Base-by-base conservation (phyloP, 1,140 invertebrate genomes). In the Scaptodrosophila lebanonensis region DNA sequence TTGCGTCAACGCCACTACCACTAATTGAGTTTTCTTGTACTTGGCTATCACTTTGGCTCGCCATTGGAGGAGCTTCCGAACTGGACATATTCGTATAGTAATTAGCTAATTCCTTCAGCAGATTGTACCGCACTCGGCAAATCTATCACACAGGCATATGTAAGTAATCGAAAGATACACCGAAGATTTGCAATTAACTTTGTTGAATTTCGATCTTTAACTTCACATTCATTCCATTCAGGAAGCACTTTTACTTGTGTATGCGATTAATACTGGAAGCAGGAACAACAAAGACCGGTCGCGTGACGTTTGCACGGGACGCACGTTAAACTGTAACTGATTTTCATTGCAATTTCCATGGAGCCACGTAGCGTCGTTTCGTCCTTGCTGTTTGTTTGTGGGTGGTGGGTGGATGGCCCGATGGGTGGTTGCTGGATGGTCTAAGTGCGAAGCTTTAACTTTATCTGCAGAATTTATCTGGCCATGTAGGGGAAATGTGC, bases 1-100 rank as follows among this genome's bases (percentile, higher is more conserved):
- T 54, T 60, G 59, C 49, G 64, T 62, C 48, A 50, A 65, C 57
- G 65, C 75, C 47, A 54, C 61, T n/a, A 79, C 64, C 73, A 54
- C 68, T 79, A 79, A 82, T 82, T 79, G 73, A 79, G 73, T 79
- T 79, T 79, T 79, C 73, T 79, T 60, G 60, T 79, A 79, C 56
- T 65, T 51, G 68, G 35, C 69, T 82, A 73, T 82, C 73, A 82
- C 75, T 79, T 62, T 66, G 73, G 54, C 75, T 60, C 43, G 82
- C 73, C 73, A 73, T 68, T 65, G 65, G 47, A 35, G 64, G 51
- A 47, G 51, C 29, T 49, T 27, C 42, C 48, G 36, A 39, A 25
- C 22, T 25, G 22, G 22, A 25, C 22, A 25, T 25, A 4, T 4
- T 25, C 3, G 22, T 3, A 3, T 25, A 25, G 8, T 25, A 25